Evolutionary conservation across 1,140 invertebrate genomes (phyloP), one percentile per base, ranked within the genome.

Genomic region (Danaus plexippus): DNA sequence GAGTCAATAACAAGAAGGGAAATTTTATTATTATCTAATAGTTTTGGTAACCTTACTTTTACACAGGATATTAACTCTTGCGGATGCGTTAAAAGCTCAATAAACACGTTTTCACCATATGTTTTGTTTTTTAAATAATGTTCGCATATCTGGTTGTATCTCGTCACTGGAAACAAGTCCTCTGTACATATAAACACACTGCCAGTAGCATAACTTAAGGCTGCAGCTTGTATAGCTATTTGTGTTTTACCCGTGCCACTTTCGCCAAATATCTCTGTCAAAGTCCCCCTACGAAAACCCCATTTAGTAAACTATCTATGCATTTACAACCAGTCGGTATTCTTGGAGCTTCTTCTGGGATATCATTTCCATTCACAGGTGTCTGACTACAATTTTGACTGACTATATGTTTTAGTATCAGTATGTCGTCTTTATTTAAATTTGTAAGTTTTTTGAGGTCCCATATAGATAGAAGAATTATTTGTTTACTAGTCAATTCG

Each of bases 161-260:
- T 73, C 62, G 78, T 83, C 11, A 80, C 57, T 32, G 81, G 83
- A 59, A 87, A 87, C 43, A 75, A 45, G 61, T 80, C 79, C 74
- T 87, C 83, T 12, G 83, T 87, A 51, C 81, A 82, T 57, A 87
- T 85, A 32, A 73, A 79, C 0, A 84, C 69, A 67, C 61, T 57
- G 9, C 78, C 75, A 48, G 65, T 22, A 8, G 63, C 48, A 59
- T 72, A 80, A 64, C 74, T 72, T 49, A 78, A 66, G 32, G 67
- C 66, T 43, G 89, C 85, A 5, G 95, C 73, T 82, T 96, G 94
- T 22, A 97, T 76, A 66, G 92, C 93, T 11, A 97, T 70, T 83
- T 97, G 96, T 1, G 95, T 95, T 88, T 97, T 97, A 11, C 95
- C 95, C 67, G 89, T 89, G 9, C 93, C 93, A 84, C 94, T 93